Base-by-base conservation (phyloP, 64 coral and sea anemone genomes). In the Orbicella faveolata region DNA sequence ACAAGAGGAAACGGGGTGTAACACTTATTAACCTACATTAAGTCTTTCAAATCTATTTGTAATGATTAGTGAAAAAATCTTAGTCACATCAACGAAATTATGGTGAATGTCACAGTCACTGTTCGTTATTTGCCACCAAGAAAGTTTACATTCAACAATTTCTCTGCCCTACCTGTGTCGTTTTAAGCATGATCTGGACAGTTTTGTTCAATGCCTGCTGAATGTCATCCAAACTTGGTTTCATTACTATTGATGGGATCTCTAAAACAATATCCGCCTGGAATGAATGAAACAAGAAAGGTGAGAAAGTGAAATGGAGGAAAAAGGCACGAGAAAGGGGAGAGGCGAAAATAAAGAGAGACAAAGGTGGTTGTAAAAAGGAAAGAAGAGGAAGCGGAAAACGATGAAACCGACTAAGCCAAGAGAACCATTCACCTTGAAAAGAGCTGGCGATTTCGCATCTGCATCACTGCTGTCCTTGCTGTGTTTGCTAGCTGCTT, bases 141-240 rank as follows among this genome's bases (percentile, higher is more conserved):
- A 20, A 23, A 16, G 4, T 21, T 9, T 81, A 14, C n/a, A 55
- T 81, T 59, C 10, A 33, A 57, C 23, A 33, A 63, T n/a, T 84
- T 44, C 35, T n/a, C 9, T 9, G 20, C 21, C 25, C 20, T 89
- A 98, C 96, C 96, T 98, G 97, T 52, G 94, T 95, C 36, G 97
- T 99, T 88, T 99, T 99, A 6, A 99, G 88, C 91, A 99, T 99
- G 25, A 93, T 99, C 78, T 99, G 97, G 7, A 99, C 94, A 9
- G 97, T 75, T 94, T 90, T 99, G 83, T 99, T 99, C 20, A 99
- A 80, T 0, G 79, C 90, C 59, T 99, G 97, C 64, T 99, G 97
- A 8, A 99, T 95, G 86, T 99, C 97, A 83, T 99, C 97, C 14
- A 99, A 79, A 55, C 97, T 99, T 14, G 97, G 97, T 54, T 95